Conservation (phyloP, 2,888 invertebrate genomes). For the Drosophila affinis region DNA sequence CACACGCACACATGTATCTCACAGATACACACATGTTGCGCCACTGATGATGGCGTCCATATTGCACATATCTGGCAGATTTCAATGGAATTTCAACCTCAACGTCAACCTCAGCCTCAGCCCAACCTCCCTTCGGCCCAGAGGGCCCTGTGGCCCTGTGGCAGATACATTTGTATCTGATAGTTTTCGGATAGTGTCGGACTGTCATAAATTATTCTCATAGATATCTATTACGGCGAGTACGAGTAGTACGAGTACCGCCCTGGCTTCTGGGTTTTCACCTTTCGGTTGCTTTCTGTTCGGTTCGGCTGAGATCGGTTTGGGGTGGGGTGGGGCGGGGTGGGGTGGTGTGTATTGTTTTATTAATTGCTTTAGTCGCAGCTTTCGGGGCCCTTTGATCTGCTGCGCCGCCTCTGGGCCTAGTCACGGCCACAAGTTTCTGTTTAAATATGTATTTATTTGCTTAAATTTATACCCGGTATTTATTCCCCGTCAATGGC, state of each 20-base stretch:
- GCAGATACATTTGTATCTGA: slow-evolving; percentile 42
- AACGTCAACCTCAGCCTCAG: slow-evolving; percentile 33
- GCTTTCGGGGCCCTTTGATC: slow-evolving; percentile 58
- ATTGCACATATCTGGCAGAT: slow-evolving; percentile 32
- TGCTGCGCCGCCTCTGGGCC: slow-evolving; percentile 46
- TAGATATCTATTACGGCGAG: slow-evolving; percentile 37
- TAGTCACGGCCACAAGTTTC: slow-evolving; percentile 64
- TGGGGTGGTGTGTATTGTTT: slow-evolving; percentile 42
- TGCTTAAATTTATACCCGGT: slow-evolving; percentile 55
- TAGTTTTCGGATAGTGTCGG: slow-evolving; percentile 24
- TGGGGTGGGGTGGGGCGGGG: too few species aligned
- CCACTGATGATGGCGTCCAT: slow-evolving; percentile 41
- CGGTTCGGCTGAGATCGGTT: neutral
- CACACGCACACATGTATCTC: slow-evolving; percentile 30
- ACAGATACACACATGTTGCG: slow-evolving; percentile 25
- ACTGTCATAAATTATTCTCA: slow-evolving; percentile 47
- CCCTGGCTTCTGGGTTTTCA: slow-evolving; percentile 24
- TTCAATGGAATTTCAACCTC: slow-evolving; percentile 24
- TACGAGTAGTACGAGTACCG: neutral
- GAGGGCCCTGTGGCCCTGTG: neutral
- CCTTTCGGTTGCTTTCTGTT: neutral
- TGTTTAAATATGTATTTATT: slow-evolving; percentile 59
- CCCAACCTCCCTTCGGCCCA: neutral
- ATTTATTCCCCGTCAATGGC: slow-evolving; percentile 46
- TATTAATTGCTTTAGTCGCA: slow-evolving; percentile 65